Base-by-base conservation (phyloP, 2,113 vertebrate genomes). In the Ranitomeya imitator region DNA sequence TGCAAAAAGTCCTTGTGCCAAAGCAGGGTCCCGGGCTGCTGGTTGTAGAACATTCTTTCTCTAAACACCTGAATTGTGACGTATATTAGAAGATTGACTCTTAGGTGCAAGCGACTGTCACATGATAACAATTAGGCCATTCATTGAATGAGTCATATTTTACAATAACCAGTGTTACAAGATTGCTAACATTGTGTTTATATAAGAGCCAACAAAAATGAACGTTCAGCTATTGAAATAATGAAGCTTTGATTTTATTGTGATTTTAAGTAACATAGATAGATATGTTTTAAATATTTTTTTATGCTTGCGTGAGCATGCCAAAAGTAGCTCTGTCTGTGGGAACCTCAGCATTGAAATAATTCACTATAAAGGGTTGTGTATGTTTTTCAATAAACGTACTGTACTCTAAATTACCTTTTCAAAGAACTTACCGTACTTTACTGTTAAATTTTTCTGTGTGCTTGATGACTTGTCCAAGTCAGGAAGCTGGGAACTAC, bases 151-250 rank as follows among this genome's bases (percentile, higher is more conserved):
- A 79, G 77, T 79, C 52, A 57, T 79, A 55, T 54, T 78, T 45
- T 52, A 21, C 76, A 54, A n/a, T 57, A 55, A n/a, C 51, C 51
- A 54, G 51, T 54, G 77, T 79, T 79, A 57, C 77, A 79, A 79
- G 77, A 79, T 57, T 55, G 77, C 21, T 79, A 23, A 79, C 13
- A 76, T 76, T 76, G 73, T 76, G 45, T 76, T 76, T 76, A 76
- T 76, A 2, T 76, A 76, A 52, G 15, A 18, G 73, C 19, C 77
- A 79, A 57, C 21, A 79, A 55, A 79, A 79, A 55, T 55, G 18
- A 57, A 23, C 1, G 52, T 55, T 79, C 19, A 21, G 12, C 52
- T 79, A 23, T 57, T 55, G 1, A 79, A n/a, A 79, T 79, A 55
- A 23, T 23, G n/a, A n/a, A 79, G 77, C 77, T 79, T 79, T 79